phyloP scores from a whole-genome alignment of 2,113 vertebrate genomes.

The Craseonycteris thonglongyai region DNA sequence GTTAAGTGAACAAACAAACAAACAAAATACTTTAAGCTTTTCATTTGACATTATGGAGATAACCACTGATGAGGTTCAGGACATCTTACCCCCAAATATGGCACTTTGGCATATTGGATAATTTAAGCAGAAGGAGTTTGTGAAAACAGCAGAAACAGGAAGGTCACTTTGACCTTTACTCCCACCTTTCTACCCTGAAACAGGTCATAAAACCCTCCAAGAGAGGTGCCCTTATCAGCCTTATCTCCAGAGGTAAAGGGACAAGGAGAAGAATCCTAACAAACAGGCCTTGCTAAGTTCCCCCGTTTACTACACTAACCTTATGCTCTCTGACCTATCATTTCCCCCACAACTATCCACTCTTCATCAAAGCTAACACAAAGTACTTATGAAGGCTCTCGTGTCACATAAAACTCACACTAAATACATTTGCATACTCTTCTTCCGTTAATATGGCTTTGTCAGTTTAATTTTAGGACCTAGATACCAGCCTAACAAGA shows the following conservation, averaged over 20 bases:
- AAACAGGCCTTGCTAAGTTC: neutral
- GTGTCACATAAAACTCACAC: neutral
- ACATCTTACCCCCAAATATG: neutral
- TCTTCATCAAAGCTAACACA: neutral
- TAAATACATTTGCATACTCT: neutral
- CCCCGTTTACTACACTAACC: neutral
- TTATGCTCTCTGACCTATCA: neutral
- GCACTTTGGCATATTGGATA: too few relatives aligned
- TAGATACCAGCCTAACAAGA: neutral
- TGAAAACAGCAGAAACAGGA: too few relatives aligned
- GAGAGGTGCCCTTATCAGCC: neutral
- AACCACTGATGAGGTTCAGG: neutral
- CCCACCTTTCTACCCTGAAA: too few relatives aligned
- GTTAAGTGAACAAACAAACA: neutral
- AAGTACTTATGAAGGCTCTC: neutral
- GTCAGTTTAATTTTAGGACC: neutral
- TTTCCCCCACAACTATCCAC: neutral
- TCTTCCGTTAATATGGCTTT: neutral
- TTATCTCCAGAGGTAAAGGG: neutral
- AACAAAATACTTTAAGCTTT: neutral
- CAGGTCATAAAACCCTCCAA: too few relatives aligned
- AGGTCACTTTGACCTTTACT: too few relatives aligned
- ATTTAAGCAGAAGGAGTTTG: too few relatives aligned
- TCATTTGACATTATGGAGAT: neutral
- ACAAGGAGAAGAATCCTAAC: neutral